Evolutionary conservation across 2,888 invertebrate genomes (phyloP), one percentile per base, ranked within the genome.

Genomic region (Alviniconcha strummeri): DNA sequence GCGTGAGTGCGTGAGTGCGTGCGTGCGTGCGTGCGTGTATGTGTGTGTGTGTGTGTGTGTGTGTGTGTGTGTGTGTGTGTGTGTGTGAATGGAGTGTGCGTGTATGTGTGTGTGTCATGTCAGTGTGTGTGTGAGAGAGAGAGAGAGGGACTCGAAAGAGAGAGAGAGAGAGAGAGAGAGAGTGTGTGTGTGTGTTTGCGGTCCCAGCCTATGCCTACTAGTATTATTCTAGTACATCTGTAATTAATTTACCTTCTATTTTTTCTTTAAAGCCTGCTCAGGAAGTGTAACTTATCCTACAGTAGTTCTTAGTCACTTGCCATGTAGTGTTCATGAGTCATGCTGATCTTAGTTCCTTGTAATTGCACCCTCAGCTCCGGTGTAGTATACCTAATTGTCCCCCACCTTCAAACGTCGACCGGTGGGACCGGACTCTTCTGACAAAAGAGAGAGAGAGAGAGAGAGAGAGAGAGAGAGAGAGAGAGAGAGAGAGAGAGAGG

Each of bases 1-100:
- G 60, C 4, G 60, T 60, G 60, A 1, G 60, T 60, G 60, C 4
- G 60, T 60, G 60, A 11, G 60, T 60, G 60, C 60, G 60, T 60
- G 60, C 60, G 60, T 60, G 60, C 11, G 11, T 36, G 36, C 3
- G 36, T 36, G 36, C 3, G 36, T 36, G 36, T 36, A 3, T 64
- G 64, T 64, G 76, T 52, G 54, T 76, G 76, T 52, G 76, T 76
- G 76, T 52, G 76, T 76, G 76, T 52, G 76, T 76, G 76, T 52
- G 76, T 76, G 76, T 52, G 76, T 76, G 76, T 52, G 76, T 76
- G 76, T 52, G 76, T 76, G 60, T 60, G 60, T 60, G 60, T 60
- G 60, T 60, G 60, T 60, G 60, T 60, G 60, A 9, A 60, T 9
- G 13, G 60, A 9, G 8, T 60, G 7, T 60, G 7, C 7, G 8